Conservation (phyloP, 2,888 invertebrate genomes). For the Zygogramma bicolorata region DNA sequence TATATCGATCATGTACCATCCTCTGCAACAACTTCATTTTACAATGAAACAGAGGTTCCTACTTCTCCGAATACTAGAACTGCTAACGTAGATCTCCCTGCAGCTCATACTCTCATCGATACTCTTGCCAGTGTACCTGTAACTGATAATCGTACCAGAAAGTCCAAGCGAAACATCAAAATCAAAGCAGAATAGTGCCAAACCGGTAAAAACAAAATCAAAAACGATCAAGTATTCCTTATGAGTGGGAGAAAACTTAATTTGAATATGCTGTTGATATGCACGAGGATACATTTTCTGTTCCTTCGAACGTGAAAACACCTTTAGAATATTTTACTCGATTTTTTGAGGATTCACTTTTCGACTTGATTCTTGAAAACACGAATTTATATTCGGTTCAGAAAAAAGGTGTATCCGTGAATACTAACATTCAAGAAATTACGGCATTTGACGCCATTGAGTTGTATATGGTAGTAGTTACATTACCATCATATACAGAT, state of each 20-base stretch:
- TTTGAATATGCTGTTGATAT: constrained; percentile 27
- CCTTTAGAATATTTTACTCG: constrained; percentile 15
- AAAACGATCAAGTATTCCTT: not conserved
- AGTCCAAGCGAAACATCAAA: no score
- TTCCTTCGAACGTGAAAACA: constrained; percentile 12
- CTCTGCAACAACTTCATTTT: no score
- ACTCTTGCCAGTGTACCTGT: no score
- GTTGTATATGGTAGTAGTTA: constrained; percentile 26
- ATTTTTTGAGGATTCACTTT: constrained; percentile 2
- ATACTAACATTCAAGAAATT: constrained; percentile 6
- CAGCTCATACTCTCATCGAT: no score
- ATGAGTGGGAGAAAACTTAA: not conserved
- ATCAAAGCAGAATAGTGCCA: no score
- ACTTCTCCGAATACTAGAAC: no score
- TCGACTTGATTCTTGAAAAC: constrained; percentile 7
- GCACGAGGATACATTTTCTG: constrained; percentile 1
- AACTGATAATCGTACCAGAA: no score
- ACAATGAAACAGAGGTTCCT: no score
- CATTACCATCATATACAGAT: constrained; percentile 32
- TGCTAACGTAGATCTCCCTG: no score
- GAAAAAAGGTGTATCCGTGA: constrained; percentile 17
- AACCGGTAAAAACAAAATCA: no score
- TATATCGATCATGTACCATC: no score
- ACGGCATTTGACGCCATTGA: constrained; percentile 22
- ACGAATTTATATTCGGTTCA: constrained; percentile 26